A percentile compares a stretch with the other conserved stretches of the same genome.
Evolutionary conservation across 2,113 vertebrate genomes (phyloP).

Genomic region (Tor tambroides): DNA sequence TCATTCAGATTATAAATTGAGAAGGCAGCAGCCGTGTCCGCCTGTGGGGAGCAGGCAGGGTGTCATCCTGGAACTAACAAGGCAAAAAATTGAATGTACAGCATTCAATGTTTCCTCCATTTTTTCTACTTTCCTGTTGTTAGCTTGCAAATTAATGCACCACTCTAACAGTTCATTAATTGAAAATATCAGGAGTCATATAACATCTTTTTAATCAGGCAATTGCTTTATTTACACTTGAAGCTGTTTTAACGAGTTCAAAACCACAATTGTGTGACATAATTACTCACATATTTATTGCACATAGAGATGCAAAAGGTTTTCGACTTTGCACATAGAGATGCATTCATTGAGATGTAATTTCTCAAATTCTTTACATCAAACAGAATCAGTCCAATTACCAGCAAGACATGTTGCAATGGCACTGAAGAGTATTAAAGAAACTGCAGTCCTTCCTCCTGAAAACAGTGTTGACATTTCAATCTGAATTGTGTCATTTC

Average conservation of each 20-base stretch:
- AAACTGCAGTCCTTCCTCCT: neutral
- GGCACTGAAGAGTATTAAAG: neutral
- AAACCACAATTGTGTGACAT: neutral
- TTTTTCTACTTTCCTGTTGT: slow-evolving; percentile 49
- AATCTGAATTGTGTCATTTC: neutral
- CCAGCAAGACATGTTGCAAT: neutral
- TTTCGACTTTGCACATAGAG: neutral
- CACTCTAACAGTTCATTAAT: slow-evolving; percentile 58
- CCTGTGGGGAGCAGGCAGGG: slow-evolving; percentile 65
- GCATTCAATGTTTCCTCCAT: slow-evolving; percentile 35
- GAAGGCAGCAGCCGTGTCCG: slow-evolving; percentile 62
- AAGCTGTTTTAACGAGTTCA: neutral
- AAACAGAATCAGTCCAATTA: neutral
- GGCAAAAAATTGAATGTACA: slow-evolving; percentile 55
- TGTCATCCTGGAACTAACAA: slow-evolving; percentile 62
- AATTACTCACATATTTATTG: neutral
- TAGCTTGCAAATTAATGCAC: slow-evolving; percentile 58
- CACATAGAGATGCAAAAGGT: neutral
- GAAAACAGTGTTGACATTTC: neutral
- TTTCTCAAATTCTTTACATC: neutral
- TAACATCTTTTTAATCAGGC: slow-evolving; percentile 29
- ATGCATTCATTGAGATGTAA: neutral
- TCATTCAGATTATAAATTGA: slow-evolving; percentile 72
- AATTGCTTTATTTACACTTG: slow-evolving; percentile 19
- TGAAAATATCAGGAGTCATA: slow-evolving; percentile 54